Evolutionary conservation across 2,113 vertebrate genomes (phyloP).

Genomic region (Eurypyga helias): DNA sequence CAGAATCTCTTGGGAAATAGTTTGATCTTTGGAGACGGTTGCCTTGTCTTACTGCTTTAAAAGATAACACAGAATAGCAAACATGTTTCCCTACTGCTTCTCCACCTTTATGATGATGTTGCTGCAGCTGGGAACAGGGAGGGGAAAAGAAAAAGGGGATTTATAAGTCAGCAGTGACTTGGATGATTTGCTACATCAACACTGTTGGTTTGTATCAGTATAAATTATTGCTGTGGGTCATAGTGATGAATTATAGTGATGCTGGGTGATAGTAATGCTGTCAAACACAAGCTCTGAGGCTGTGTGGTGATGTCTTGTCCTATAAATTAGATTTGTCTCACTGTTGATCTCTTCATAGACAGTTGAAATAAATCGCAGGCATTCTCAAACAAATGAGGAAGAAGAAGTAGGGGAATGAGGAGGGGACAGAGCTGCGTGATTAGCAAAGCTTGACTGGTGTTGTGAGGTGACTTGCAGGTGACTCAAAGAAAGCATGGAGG

Average conservation of each 20-base stretch:
- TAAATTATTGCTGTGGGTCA: neutral
- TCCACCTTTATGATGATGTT: neutral
- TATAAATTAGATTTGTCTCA: constrained; percentile 3
- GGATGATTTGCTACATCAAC: neutral
- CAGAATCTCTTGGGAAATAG: neutral
- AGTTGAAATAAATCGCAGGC: neutral
- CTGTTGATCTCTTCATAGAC: neutral
- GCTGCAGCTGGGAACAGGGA: neutral
- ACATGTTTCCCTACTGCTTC: neutral
- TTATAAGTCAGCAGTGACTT: neutral
- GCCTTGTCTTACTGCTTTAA: neutral
- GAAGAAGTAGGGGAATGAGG: neutral
- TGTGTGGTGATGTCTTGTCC: neutral
- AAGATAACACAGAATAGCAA: neutral
- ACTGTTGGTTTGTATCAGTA: neutral
- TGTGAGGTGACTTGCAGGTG: neutral
- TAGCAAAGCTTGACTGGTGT: neutral
- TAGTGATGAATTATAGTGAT: neutral
- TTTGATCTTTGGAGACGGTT: neutral
- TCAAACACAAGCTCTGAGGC: neutral
- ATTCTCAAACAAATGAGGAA: neutral
- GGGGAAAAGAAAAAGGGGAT: neutral
- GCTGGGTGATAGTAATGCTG: neutral
- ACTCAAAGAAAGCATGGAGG: neutral
- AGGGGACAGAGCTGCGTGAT: neutral